Evolutionary conservation across 2,888 invertebrate genomes (phyloP), one percentile per base, ranked within the genome.

Genomic region (Nephrocerus scutellatus): DNA sequence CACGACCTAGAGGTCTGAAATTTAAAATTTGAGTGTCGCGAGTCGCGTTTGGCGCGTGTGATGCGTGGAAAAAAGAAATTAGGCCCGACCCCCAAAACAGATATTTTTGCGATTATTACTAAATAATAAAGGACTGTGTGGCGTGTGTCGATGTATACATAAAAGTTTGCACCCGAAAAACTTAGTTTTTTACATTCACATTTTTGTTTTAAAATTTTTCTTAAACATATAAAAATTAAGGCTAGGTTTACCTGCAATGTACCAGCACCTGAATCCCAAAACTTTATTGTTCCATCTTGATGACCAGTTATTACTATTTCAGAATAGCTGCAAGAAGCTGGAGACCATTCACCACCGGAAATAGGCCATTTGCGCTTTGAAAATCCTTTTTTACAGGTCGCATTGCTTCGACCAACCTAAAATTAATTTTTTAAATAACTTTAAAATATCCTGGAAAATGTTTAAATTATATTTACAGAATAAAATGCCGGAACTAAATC

Each of bases 231-330:
- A n/a, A n/a, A n/a, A n/a, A n/a, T n/a, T n/a, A n/a, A n/a, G n/a
- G n/a, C n/a, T n/a, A n/a, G n/a, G n/a, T n/a, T 24, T 46, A 63
- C 65, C 75, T 96, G 95, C 56, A 98, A 75, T 47, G 89, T 87
- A 51, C 93, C 93, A 36, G 91, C 92, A 60, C 93, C 92, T 30
- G 93, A 92, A 70, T 98, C 97, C 97, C 97, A 98, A 72, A 98
- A 98, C 70, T 96, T 96, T 40, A 99, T 77, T 62, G 93, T 93
- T 36, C 98, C 98, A 72, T 99, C 98, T 49, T 95, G 89, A 71
- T 97, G 96, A 34, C 96, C 97, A n/a, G 97, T 98, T 55, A 98
- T 80, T 55, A 98, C 87, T 59, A 98, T 86, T 75, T 98, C 98
- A 62, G 91, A 90, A 72, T 97, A 97, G 68, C 93, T 92, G 70